Percentiles rank a stretch among this genome's conserved stretches.
These are phyloP conservation scores for Zootoca vivipara DNA, from an alignment of 2,113 vertebrate species.

Conservation along the genomic window DNA sequence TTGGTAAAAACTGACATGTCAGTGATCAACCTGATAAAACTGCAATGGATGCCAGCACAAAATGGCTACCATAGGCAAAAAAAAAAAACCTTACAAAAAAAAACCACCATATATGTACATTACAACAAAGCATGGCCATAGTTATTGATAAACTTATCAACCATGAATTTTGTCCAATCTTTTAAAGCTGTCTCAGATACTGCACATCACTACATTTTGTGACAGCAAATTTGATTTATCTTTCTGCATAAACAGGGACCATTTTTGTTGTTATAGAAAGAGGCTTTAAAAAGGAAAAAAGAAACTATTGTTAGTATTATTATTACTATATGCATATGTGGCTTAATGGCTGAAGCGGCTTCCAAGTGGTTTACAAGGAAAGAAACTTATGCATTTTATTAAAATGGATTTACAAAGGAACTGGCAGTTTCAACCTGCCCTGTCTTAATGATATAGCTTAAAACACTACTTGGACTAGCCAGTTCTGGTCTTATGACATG, in stretches of 20 bases:
- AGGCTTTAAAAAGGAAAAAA: neutral
- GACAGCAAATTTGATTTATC: neutral
- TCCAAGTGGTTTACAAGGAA: neutral
- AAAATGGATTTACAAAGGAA: neutral
- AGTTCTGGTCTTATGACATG: neutral
- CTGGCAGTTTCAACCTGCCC: neutral
- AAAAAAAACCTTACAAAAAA: no score
- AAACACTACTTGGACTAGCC: slow-evolving; percentile 22
- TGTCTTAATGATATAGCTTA: neutral
- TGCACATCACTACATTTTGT: no score
- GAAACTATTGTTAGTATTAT: neutral
- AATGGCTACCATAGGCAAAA: no score
- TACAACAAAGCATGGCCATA: no score
- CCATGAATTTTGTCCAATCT: neutral
- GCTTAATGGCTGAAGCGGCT: no score
- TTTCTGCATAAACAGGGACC: neutral
- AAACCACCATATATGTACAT: no score
- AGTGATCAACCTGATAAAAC: no score
- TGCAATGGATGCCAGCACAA: no score
- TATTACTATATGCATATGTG: no score
- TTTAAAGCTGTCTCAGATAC: neutral
- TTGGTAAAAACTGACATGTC: no score
- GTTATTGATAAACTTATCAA: no score
- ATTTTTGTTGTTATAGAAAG: neutral
- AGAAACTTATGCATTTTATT: neutral